Evolutionary conservation across 2,888 invertebrate species (phyloP), one percentile per base, ranked within the genome.

Genomic region (Chromoteleia sp.): DNA sequence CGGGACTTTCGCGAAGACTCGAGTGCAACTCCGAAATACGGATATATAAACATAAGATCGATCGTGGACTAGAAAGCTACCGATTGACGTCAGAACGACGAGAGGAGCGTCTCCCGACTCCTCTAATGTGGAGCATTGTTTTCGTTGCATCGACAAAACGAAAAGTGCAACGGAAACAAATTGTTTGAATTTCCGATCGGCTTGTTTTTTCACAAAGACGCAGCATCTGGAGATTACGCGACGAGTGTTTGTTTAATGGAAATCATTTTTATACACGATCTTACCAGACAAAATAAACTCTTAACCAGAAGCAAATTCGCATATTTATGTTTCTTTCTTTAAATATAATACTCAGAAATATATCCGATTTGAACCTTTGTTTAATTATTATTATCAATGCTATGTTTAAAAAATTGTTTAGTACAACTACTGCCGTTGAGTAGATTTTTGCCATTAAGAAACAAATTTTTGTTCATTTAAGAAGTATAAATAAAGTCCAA

Each of bases 41-140:
- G 48, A 71, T 58, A 81, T 71, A 63, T 48, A 59, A 48, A 71
- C 58, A 81, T 71, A 81, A 76, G 76, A 81, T 81, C 61, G 61
- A 56, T 81, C 63, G 67, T 39, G 65, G 65, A 43, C 50, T 71
- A 65, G 61, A 58, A 71, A 58, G 54, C 36, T 50, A 65, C 52
- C 43, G 67, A 70, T 65, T 71, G 65, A 67, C 67, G 74, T 67
- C 43, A 54, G 33, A 56, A 58, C 52, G 43, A 36, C 21, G 33
- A 58, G n/a, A 56, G 43, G 36, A 63, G 17, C 36, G 30, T 56
- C 17, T 25, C 10, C 15, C 8, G 43, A 5, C 33, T 5, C 56
- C 21, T n/a, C 41, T 41, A 43, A 54, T 54, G 52, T 14, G 14
- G 15, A 52, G 50, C 54, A 54, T 25, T 67, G 52, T 67, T 67